Conservation (phyloP, 1,140 invertebrate genomes). For the Bombus affinis region DNA sequence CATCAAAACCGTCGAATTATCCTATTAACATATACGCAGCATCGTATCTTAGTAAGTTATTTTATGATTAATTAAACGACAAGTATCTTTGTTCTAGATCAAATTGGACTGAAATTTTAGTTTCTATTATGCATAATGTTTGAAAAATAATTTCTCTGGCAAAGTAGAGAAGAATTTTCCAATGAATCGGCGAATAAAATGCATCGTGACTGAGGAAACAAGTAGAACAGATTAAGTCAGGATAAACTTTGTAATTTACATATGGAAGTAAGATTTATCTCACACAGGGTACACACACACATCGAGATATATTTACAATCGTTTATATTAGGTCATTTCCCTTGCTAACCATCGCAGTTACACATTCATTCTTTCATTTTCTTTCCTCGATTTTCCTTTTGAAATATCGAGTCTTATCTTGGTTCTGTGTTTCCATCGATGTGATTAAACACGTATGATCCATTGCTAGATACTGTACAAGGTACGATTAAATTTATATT, state of each 20-base stretch:
- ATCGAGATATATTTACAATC: constrained; percentile 47
- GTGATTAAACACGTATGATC: neutral
- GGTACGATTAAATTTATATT: constrained; percentile 20
- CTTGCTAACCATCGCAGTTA: neutral
- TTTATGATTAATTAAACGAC: neutral
- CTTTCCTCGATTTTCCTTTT: neutral
- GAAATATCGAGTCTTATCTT: neutral
- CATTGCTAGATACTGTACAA: constrained; percentile 13
- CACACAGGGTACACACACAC: constrained; percentile 22
- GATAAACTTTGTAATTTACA: constrained; percentile 32
- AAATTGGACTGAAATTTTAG: too few relatives aligned
- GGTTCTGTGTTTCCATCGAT: neutral
- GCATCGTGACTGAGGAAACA: neutral
- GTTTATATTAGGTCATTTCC: neutral
- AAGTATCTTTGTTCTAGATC: too few relatives aligned
- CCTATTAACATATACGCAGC: neutral
- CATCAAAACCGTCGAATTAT: neutral
- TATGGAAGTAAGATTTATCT: constrained; percentile 33
- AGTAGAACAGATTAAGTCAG: neutral
- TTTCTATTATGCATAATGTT: too few relatives aligned
- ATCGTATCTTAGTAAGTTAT: neutral
- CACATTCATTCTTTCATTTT: neutral
- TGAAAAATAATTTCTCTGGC: too few relatives aligned
- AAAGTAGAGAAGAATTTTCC: too few relatives aligned
- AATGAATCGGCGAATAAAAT: too few relatives aligned